Evolutionary conservation across 2,113 vertebrate genomes (phyloP).

Genomic region (Sterrhoptilus dennistouni): DNA sequence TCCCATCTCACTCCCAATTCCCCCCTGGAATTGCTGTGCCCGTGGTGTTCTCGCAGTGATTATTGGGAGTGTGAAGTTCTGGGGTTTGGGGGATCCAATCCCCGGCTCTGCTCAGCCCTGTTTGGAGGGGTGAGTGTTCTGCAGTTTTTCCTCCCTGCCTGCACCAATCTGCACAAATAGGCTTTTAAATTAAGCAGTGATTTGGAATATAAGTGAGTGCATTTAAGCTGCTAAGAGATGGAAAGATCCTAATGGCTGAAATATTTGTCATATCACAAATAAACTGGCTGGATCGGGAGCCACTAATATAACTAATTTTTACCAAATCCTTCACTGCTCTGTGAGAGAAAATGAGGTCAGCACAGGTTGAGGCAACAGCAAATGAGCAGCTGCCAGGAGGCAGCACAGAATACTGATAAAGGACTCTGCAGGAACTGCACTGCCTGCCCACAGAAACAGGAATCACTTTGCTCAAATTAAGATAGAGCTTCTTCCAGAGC

Average conservation of each 20-base stretch:
- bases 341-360: conserved; percentile 93
- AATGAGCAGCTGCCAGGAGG: conserved; percentile 92
- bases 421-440: conserved; percentile 42
- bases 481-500: conserved; percentile 16
- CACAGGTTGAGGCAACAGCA: conserved; percentile 85
- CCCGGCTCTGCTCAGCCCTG: conserved; percentile 22
- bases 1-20: accelerated
- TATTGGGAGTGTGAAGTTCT: conserved; percentile 46
- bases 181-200: conserved; percentile 91
- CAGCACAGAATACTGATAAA: conserved; percentile 79
- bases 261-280: conserved; percentile 99
- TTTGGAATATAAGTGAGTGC: conserved; percentile 99
- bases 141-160: conserved; percentile 34
- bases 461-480: conserved; percentile 71
- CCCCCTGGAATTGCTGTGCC: not conserved
- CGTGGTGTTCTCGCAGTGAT: not conserved
- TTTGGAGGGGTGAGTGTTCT: conserved; percentile 27
- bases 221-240: conserved; percentile 96
- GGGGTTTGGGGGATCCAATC: conserved; percentile 60
- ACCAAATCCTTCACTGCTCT: conserved; percentile 86
- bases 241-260: conserved; percentile 98
- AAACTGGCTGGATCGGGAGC: conserved; percentile 84
- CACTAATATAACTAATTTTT: conserved; percentile 97
- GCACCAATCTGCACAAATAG: conserved; percentile 78
- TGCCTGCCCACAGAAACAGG: conserved; percentile 27